Percentiles rank a stretch among this genome's conserved stretches.
Evolutionary conservation across 2,113 vertebrate species (phyloP).

Genomic region (Barnardius zonarius): DNA sequence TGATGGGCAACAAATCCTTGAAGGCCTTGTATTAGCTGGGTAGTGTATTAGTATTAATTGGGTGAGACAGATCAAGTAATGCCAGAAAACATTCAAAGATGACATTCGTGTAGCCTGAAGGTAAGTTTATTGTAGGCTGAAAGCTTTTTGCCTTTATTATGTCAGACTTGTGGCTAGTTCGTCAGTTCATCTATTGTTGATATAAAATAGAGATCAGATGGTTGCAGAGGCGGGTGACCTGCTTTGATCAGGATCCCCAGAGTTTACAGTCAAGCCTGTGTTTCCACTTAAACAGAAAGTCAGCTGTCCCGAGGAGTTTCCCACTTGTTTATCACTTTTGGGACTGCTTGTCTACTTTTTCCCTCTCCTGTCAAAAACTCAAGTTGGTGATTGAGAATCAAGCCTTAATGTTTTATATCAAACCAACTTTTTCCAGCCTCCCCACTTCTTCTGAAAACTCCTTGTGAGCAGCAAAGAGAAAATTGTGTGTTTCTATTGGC

Average conservation of each 20-base stretch:
- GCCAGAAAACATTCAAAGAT: neutral
- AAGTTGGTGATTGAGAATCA: neutral
- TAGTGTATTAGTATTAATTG: conserved; percentile 33
- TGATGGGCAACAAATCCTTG: neutral
- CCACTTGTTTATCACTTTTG: conserved; percentile 17
- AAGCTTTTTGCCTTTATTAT: conserved; percentile 22
- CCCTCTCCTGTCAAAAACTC: neutral
- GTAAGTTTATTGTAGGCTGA: conserved; percentile 2
- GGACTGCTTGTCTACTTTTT: neutral
- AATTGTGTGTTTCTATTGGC: neutral
- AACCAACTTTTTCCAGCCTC: neutral
- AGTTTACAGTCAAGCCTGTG: neutral
- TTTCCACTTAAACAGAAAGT: conserved; percentile 17
- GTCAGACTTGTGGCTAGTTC: neutral
- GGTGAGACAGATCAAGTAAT: conserved; percentile 1
- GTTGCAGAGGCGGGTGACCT: neutral
- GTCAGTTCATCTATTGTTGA: neutral
- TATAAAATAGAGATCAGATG: conserved; percentile 42
- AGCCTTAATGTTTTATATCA: neutral
- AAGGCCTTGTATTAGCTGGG: neutral
- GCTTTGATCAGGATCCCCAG: conserved; percentile 51
- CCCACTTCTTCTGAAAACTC: neutral
- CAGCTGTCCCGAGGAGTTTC: conserved; percentile 5
- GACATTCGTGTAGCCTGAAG: neutral
- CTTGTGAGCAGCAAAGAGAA: neutral